These are phyloP conservation scores for Macaria notata DNA, from an alignment of 2,888 invertebrate genomes.

Conservation along the genomic window DNA sequence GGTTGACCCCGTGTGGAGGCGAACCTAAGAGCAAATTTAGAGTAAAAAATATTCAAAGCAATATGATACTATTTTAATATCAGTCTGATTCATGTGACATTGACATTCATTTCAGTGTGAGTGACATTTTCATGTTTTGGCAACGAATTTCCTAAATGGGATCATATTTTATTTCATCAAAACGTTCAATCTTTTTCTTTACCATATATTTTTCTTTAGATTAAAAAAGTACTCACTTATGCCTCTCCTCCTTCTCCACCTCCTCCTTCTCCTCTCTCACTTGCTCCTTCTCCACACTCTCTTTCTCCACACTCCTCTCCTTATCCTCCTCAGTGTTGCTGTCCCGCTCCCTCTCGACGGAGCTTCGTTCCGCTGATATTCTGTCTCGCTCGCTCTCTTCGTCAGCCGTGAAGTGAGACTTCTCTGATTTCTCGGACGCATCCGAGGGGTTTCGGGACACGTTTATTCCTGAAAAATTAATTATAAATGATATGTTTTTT, in stretches of 20 bases:
- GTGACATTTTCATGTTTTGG: too few species aligned
- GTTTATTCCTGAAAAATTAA: slow-evolving; percentile 53
- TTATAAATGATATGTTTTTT: not conserved
- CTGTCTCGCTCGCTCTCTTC: slow-evolving; percentile 43
- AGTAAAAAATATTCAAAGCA: too few species aligned
- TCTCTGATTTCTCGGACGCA: slow-evolving; percentile 58
- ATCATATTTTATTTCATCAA: too few species aligned
- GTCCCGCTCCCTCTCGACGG: slow-evolving; percentile 38
- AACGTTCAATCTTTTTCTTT: too few species aligned
- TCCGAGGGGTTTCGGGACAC: slow-evolving; percentile 75
- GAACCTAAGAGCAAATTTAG: too few species aligned
- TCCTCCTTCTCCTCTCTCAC: slow-evolving; percentile 40
- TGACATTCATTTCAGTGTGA: too few species aligned
- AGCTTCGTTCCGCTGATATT: slow-evolving; percentile 35
- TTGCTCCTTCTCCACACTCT: slow-evolving; percentile 13
- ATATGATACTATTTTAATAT: too few species aligned
- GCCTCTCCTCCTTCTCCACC: slow-evolving; percentile 42
- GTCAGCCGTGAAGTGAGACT: slow-evolving; percentile 37
- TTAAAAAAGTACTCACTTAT: slow-evolving; percentile 44
- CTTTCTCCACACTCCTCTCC: slow-evolving; percentile 28
- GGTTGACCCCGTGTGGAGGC: too few species aligned
- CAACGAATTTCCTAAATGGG: too few species aligned
- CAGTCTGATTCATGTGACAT: too few species aligned
- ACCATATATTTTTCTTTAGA: not conserved
- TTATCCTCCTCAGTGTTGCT: slow-evolving; percentile 32